These are phyloP conservation scores for Shinisaurus crocodilurus DNA, from an alignment of 2,113 vertebrate species.

Conservation along the genomic window DNA sequence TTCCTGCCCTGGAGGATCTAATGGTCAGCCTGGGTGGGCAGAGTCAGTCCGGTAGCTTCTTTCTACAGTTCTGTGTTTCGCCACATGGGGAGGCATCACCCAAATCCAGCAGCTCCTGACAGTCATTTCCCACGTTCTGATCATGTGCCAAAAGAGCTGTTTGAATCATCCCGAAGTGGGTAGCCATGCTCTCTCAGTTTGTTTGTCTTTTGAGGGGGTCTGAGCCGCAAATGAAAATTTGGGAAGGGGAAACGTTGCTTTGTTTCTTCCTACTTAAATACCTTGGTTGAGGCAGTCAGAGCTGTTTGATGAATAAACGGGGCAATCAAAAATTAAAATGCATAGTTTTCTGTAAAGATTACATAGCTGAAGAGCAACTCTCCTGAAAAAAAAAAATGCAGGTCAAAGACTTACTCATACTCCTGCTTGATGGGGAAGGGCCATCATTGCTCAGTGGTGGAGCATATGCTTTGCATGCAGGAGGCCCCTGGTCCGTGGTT, in stretches of 20 bases:
- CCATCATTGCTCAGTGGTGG: too few relatives aligned
- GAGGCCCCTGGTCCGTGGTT: background rate
- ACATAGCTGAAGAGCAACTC: background rate
- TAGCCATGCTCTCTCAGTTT: background rate
- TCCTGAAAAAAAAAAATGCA: background rate
- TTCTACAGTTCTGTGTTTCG: too few relatives aligned
- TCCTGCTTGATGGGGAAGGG: background rate
- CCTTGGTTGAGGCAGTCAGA: background rate
- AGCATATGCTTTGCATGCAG: too few relatives aligned
- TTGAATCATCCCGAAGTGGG: background rate
- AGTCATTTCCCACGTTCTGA: background rate
- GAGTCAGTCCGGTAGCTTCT: too few relatives aligned
- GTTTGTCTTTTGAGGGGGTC: too few relatives aligned
- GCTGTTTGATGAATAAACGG: background rate
- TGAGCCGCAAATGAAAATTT: background rate
- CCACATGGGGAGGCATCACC: too few relatives aligned
- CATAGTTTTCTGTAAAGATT: background rate
- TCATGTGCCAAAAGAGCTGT: background rate
- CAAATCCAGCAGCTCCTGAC: too few relatives aligned
- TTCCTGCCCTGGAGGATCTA: too few relatives aligned
- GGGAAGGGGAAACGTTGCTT: background rate
- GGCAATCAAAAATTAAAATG: background rate
- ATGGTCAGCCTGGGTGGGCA: too few relatives aligned
- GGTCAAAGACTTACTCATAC: background rate
- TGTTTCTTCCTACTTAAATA: background rate